Percentiles rank a stretch among this genome's conserved stretches.
Conservation (phyloP, 1,140 invertebrate species). For the Diorhabda carinulata region DNA sequence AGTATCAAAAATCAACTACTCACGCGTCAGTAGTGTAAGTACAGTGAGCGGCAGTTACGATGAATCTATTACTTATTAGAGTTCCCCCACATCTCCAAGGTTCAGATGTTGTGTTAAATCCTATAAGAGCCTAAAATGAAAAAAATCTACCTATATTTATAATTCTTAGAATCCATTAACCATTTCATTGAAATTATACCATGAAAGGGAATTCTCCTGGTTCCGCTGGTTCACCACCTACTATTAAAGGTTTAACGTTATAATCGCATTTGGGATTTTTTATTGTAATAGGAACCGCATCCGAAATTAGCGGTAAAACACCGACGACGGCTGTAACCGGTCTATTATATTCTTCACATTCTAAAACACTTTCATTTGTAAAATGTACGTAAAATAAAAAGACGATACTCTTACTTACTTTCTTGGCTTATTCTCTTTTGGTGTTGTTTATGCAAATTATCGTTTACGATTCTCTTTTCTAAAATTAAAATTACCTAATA, state of each 20-base stretch:
- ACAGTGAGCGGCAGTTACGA: slow-evolving; percentile 48
- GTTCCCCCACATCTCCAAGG: slow-evolving; percentile 43
- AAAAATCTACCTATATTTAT: not conserved
- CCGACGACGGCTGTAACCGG: slow-evolving; percentile 39
- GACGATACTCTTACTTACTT: no score
- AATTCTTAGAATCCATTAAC: no score
- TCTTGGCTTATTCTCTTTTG: no score
- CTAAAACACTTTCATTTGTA: slow-evolving; percentile 34
- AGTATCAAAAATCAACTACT: slow-evolving; percentile 7
- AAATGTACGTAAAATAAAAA: no score
- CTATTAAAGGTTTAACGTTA: slow-evolving; percentile 50
- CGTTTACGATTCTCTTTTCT: no score
- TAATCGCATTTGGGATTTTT: slow-evolving; percentile 46
- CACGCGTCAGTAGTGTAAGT: slow-evolving; percentile 34
- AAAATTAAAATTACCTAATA: no score
- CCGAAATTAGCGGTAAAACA: slow-evolving; percentile 44
- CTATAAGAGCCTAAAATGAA: slow-evolving; percentile 37
- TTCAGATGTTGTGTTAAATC: slow-evolving; percentile 30
- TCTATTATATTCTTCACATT: slow-evolving; percentile 49
- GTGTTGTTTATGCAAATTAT: no score
- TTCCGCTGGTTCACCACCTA: slow-evolving; percentile 51
- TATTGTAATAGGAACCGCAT: slow-evolving; percentile 38
- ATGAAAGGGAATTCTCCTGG: slow-evolving; percentile 59
- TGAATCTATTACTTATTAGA: slow-evolving; percentile 42
- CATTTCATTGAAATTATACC: slow-evolving; percentile 39